Base-by-base conservation (phyloP, 2,797 vertebrate species). In the Sebastes kiyomatsui region DNA sequence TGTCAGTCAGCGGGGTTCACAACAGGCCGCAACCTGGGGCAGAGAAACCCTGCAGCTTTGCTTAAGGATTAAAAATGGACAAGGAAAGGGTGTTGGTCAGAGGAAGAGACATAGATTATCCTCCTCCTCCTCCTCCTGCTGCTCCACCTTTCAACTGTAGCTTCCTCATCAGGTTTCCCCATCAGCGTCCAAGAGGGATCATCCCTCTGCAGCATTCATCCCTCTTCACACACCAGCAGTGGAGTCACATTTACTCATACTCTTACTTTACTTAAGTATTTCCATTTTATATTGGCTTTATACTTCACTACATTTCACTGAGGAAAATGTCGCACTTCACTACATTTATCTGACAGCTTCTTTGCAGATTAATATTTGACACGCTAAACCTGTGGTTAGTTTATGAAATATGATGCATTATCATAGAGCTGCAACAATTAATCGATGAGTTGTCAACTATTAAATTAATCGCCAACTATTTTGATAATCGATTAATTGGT, bases 41-140 rank as follows among this genome's bases (percentile, higher is more conserved):
- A 69, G 78, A 79, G 75, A 75, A 83, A 38, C 59, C 74, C 71
- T 58, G 76, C 73, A 83, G 92, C 91, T 93, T 94, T 92, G 83
- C 74, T 75, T 49, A 27, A 65, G 90, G 93, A 93, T 94, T 93
- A 93, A 77, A 91, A 80, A 82, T 79, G 67, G 85, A 88, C 77
- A 33, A 72, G 71, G 77, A 88, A 83, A 71, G 77, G 67, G 66
- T 79, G 80, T 73, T 72, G 72, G 67, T 30, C 22, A 70, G 66
- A 78, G 76, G 77, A 86, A 67, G 79, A 79, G 75, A 71, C 56
- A 3, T 55, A 82, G 91, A 92, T 92, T 91, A 93, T 91, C 90
- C 77, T 84, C 79, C 61, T 82, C 72, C 32, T 75, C 78, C 55
- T 76, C 32, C 22, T 74, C 28, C 56, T 72, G 14, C 59, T 75